Base-by-base conservation (phyloP, 2,888 invertebrate species). In the Hoplodrina ambigua region DNA sequence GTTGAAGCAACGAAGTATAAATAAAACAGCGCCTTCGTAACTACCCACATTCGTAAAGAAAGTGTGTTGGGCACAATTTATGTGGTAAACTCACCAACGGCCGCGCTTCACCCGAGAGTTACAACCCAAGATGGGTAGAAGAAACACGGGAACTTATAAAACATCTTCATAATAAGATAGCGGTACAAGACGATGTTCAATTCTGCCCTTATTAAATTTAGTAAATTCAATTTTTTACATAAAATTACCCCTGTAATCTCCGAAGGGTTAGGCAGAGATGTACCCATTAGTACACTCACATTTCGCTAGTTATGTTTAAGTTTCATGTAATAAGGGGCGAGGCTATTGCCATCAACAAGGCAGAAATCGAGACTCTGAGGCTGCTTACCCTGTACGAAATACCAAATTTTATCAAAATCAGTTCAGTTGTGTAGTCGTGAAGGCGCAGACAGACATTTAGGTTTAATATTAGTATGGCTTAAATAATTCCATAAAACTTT, bases 11-110 rank as follows among this genome's bases (percentile, higher is more conserved):
- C 57, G 5, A 50, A 54, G 8, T 37, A 53, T 72, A 62, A 62
- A 72, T 66, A 66, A 75, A 65, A 52, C 15, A 64, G 65, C 25
- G 15, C 50, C 1, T 25, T 15, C 46, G 30, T 20, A 52, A 60
- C 20, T 50, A 65, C 49, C 25, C 50, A 55, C 64, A 73, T 62
- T 63, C 58, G 55, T 46, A 55, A 50, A 30, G 46, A 65, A 73
- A 73, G 46, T 62, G 79, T 55, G 66, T 77, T 70, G 33, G 59
- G 53, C 25, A 57, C 74, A 73, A 76, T 76, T 79, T 79, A 79
- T 76, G 55, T 63, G 37, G 52, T 59, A 20, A 78, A 52, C 54
- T 75, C 61, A 44, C 50, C 61, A 72, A 6, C 17, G 49, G 41
- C 41, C 50, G 46, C 46, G 46, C 46, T 13, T 33, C 52, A 13